phyloP scores from a whole-genome alignment of 1,140 invertebrate species.

The Monomorium pharaonis region DNA sequence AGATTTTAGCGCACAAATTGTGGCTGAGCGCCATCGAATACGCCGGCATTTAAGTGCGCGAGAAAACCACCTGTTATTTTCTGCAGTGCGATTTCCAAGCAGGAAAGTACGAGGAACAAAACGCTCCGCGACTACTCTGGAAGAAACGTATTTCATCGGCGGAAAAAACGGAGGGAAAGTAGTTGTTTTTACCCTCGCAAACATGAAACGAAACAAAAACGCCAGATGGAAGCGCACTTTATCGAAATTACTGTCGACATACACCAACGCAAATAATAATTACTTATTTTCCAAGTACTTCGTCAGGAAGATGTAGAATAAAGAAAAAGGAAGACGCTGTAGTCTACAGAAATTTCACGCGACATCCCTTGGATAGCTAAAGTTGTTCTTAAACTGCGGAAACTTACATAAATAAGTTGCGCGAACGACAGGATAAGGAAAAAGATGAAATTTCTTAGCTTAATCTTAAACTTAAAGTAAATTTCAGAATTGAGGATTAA shows the following conservation, averaged over 20 bases:
- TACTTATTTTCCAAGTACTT: neutral
- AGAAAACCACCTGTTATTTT: slow-evolving; percentile 57
- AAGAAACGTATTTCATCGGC: slow-evolving; percentile 20
- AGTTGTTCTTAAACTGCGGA: neutral
- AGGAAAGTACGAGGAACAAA: neutral
- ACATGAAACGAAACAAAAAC: neutral
- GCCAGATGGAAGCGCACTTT: neutral
- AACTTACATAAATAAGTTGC: slow-evolving; percentile 36
- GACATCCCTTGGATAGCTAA: neutral
- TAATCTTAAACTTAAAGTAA: neutral
- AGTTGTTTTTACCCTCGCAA: neutral
- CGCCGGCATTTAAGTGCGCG: neutral
- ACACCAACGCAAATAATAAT: slow-evolving; percentile 9
- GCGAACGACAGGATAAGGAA: neutral
- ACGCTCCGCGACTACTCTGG: neutral
- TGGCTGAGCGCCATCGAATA: neutral
- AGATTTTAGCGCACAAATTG: slow-evolving; percentile 37
- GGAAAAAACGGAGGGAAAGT: slow-evolving; percentile 25
- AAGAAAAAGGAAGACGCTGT: neutral
- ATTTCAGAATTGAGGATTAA: neutral
- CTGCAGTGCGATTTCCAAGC: neutral
- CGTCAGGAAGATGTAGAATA: neutral
- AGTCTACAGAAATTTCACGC: neutral
- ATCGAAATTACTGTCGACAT: slow-evolving; percentile 2
- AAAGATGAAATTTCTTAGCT: slow-evolving; percentile 23